Base-by-base conservation (phyloP, 2,888 invertebrate species). In the Psylliodes chrysocephalus region DNA sequence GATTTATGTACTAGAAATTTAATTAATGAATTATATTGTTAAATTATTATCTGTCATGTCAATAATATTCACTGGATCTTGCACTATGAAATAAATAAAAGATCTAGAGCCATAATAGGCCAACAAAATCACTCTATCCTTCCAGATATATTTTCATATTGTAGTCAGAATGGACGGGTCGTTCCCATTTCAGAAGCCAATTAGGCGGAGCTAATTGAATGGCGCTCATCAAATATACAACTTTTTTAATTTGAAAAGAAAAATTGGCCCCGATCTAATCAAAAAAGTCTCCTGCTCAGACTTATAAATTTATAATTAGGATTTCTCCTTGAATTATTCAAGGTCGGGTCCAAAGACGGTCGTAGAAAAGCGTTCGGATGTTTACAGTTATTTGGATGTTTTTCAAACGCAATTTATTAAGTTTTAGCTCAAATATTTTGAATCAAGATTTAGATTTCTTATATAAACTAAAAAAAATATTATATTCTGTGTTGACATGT, bases 241-340 rank as follows among this genome's bases (percentile, higher is more conserved):
- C 76, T 78, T 78, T 78, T 78, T 78, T 77, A 78, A 79, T 78
- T 79, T 77, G 71, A 71, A 73, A 76, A 77, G 77, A 79, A 79
- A 79, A 80, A 79, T 79, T 78, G 78, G 79, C 76, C 79, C 77
- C 78, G 76, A 79, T 78, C 78, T 77, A 78, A 79, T 79, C 79
- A 79, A 76, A 73, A 75, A 76, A 74, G 73, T 75, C 75, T 76
- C 73, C 67, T 69, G 73, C 72, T 66, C 60, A 64, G 65, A 73
- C 76, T 74, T 72, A 78, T 79, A 78, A 78, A 79, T 79, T 77
- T 73, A 75, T 78, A 78, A 79, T 78, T 67, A 69, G 69, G 53
- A 67, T 64, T 64, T 70, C 63, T 64, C 44, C 38, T 55, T 71
- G 69, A 70, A 71, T 71, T 66, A 71, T 71, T 69, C 62, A 71